These are phyloP conservation scores for Euplexia lucipara DNA, from an alignment of 2,888 invertebrate species.

Conservation along the genomic window DNA sequence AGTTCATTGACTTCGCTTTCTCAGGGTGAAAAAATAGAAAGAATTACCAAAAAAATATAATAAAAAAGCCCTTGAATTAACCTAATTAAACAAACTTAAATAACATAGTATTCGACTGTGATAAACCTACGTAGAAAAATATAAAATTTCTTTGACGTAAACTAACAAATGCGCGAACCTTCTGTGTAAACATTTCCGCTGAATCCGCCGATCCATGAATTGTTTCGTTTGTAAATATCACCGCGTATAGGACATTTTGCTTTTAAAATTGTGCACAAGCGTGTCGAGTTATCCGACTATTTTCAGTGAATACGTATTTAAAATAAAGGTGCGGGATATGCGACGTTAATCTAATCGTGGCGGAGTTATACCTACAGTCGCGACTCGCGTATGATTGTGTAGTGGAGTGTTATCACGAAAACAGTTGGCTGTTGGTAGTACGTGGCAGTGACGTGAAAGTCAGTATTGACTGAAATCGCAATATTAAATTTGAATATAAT, in stretches of 20 bases:
- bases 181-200: slow-evolving; percentile 78
- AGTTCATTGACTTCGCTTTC: slow-evolving; percentile 7
- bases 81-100: too few relatives aligned
- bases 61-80: neutral
- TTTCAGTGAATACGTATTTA: slow-evolving; percentile 69
- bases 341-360: slow-evolving; percentile 71
- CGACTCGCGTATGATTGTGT: slow-evolving; percentile 54
- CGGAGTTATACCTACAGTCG: slow-evolving; percentile 62
- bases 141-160: slow-evolving; percentile 36
- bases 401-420: slow-evolving; percentile 78
- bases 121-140: slow-evolving; percentile 12
- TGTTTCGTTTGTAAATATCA: slow-evolving; percentile 74
- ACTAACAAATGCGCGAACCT: slow-evolving; percentile 62
- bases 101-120: neutral
- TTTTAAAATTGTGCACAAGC: slow-evolving; percentile 65
- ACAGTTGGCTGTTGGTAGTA: slow-evolving; percentile 79
- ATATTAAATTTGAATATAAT: slow-evolving; percentile 46
- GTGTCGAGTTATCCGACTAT: slow-evolving; percentile 73
- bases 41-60: slow-evolving; percentile 10
- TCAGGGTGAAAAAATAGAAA: neutral
- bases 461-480: slow-evolving; percentile 25
- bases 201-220: slow-evolving; percentile 69
- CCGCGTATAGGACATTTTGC: slow-evolving; percentile 59
- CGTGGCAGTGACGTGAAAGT: slow-evolving; percentile 81
- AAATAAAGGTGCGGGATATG: slow-evolving; percentile 59